A percentile compares a stretch with the other conserved stretches of the same genome.
Conservation (phyloP, 2,888 invertebrate genomes). For the Galerucella nymphaeae region DNA sequence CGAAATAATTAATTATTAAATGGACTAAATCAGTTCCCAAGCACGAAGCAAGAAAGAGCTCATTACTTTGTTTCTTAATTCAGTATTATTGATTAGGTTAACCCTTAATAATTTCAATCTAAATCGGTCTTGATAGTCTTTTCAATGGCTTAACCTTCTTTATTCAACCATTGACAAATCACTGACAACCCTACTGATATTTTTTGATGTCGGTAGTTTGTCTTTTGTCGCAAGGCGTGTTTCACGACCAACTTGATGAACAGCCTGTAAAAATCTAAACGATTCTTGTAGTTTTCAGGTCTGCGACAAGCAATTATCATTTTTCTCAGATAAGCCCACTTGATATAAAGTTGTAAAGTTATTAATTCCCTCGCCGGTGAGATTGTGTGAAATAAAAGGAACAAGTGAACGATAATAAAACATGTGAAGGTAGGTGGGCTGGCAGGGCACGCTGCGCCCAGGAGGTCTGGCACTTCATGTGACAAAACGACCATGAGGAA, state of each 20-base stretch:
- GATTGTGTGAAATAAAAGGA: slow-evolving; percentile 60
- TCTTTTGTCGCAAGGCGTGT: slow-evolving; percentile 25
- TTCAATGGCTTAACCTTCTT: neutral
- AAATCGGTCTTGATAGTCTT: neutral
- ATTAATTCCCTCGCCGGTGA: slow-evolving; percentile 59
- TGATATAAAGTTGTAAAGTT: slow-evolving; percentile 61
- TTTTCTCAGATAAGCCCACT: slow-evolving; percentile 47
- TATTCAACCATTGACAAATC: slow-evolving; percentile 20
- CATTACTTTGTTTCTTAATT: neutral
- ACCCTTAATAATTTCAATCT: neutral
- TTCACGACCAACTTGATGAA: slow-evolving; percentile 30
- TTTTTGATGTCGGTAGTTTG: slow-evolving; percentile 27
- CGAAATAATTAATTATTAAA: too few species aligned
- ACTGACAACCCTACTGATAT: slow-evolving; percentile 23
- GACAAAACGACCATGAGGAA: slow-evolving; percentile 65
- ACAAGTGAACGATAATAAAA: slow-evolving; percentile 61
- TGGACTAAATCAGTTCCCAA: too few species aligned
- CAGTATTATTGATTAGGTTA: neutral
- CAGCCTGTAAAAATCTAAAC: slow-evolving; percentile 39
- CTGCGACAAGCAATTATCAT: slow-evolving; percentile 40
- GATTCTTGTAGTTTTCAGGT: slow-evolving; percentile 41
- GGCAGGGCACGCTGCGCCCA: slow-evolving; percentile 60
- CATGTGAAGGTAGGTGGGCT: slow-evolving; percentile 63
- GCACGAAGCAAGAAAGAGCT: too few species aligned
- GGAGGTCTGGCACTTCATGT: slow-evolving; percentile 65